Conservation (phyloP, 2,888 invertebrate species). For the Muscina levida region DNA sequence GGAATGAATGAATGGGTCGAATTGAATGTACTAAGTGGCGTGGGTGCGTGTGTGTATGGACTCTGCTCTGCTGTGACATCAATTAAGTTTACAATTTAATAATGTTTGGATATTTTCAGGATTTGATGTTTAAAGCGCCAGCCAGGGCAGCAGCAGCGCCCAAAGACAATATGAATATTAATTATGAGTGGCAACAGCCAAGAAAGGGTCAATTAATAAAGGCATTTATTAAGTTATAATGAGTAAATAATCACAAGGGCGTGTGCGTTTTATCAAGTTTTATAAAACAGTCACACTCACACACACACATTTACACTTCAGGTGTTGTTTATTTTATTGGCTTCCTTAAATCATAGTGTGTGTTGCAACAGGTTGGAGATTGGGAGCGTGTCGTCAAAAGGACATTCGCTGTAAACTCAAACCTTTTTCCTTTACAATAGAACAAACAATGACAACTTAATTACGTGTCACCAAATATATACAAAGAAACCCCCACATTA, state of each 20-base stretch:
- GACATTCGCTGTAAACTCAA: constrained; percentile 41
- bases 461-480: constrained; percentile 52
- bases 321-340: constrained; percentile 35
- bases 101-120: constrained; percentile 57
- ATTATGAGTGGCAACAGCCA: constrained; percentile 43
- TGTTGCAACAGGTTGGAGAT: constrained; percentile 58
- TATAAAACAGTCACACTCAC: too few species aligned
- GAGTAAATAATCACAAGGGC: constrained; percentile 54
- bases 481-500: constrained; percentile 20
- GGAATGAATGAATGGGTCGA: background rate
- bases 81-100: constrained; percentile 63
- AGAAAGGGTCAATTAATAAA: constrained; percentile 51
- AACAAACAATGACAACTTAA: constrained; percentile 64
- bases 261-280: constrained; percentile 1
- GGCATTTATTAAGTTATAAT: constrained; percentile 54
- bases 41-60: too few species aligned
- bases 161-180: constrained; percentile 63
- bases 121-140: constrained; percentile 40
- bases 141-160: too few species aligned
- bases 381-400: constrained; percentile 33
- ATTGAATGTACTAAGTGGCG: constrained; percentile 52
- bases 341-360: constrained; percentile 21
- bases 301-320: background rate
- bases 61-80: too few species aligned
- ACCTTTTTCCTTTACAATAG: constrained; percentile 28